Evolutionary conservation across 2,888 invertebrate genomes (phyloP).

Genomic region (Parthenolecanium corni): DNA sequence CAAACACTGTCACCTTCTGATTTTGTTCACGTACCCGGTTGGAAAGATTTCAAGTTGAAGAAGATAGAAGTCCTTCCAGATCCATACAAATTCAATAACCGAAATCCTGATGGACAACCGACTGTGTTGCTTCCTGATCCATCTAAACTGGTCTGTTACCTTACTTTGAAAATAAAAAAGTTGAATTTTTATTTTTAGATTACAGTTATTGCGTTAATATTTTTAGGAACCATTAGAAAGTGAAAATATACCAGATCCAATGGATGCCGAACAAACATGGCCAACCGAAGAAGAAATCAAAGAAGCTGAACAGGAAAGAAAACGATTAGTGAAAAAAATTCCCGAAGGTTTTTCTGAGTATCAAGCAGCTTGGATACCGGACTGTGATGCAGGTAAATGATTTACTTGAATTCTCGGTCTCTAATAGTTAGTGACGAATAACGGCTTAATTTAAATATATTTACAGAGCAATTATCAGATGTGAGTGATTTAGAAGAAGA

Average conservation of each 20-base stretch:
- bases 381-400: conserved; percentile 26
- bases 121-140: too few species aligned
- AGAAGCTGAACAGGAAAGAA: conserved; percentile 55
- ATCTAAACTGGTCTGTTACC: conserved; percentile 11
- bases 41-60: conserved; percentile 85
- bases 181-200: too few species aligned
- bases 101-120: conserved; percentile 30
- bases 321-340: conserved; percentile 62
- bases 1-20: conserved; percentile 73
- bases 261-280: conserved; percentile 96
- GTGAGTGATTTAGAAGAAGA: conserved; percentile 18
- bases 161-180: too few species aligned
- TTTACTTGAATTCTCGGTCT: neutral
- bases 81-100: conserved; percentile 39
- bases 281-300: conserved; percentile 84
- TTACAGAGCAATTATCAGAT: conserved; percentile 29
- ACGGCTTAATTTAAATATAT: neutral
- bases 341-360: conserved; percentile 96
- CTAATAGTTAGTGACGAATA: neutral
- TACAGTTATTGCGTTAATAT: too few species aligned
- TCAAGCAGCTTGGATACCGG: conserved; percentile 87
- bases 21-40: conserved; percentile 79
- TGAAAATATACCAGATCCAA: conserved; percentile 74
- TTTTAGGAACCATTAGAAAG: conserved; percentile 54
- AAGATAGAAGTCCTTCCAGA: conserved; percentile 61